phyloP scores from a whole-genome alignment of 1,140 invertebrate species.

The Mamestra configurata region DNA sequence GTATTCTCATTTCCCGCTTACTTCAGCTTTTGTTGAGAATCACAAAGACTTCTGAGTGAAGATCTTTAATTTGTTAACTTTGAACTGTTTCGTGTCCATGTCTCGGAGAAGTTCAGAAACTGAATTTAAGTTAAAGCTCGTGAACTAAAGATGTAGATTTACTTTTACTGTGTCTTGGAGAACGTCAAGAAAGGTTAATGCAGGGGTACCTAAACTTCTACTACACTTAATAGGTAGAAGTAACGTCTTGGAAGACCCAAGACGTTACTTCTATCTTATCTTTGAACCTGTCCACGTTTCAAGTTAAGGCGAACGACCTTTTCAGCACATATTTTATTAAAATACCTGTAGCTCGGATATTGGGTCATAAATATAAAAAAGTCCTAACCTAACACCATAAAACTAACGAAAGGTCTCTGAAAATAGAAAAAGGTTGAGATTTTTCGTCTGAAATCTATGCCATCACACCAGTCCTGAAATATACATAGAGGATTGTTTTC shows the following conservation, averaged over 20 bases:
- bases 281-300: not conserved
- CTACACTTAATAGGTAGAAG: not conserved
- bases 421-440: constrained; percentile 27
- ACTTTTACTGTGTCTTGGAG: not conserved
- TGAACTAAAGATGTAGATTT: not conserved
- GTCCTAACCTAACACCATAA: not conserved
- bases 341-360: not conserved
- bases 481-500: constrained; percentile 44
- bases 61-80: constrained; percentile 38
- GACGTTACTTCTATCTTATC: not conserved
- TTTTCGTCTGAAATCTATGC: constrained; percentile 21
- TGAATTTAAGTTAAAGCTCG: constrained; percentile 28
- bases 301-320: not conserved
- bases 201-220: not conserved
- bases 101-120: constrained; percentile 19
- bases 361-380: not conserved
- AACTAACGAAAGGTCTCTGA: not conserved
- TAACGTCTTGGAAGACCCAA: not conserved
- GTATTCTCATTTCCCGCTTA: constrained; percentile 22
- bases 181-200: constrained; percentile 1
- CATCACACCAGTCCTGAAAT: constrained; percentile 29
- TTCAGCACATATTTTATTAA: constrained; percentile 23
- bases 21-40: not conserved
- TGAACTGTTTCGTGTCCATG: not conserved
- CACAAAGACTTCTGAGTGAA: not conserved